A percentile compares a stretch with the other conserved stretches of the same genome.
These are phyloP conservation scores for Gnatocerus cornutus DNA, from an alignment of 2,888 invertebrate genomes.

Conservation along the genomic window DNA sequence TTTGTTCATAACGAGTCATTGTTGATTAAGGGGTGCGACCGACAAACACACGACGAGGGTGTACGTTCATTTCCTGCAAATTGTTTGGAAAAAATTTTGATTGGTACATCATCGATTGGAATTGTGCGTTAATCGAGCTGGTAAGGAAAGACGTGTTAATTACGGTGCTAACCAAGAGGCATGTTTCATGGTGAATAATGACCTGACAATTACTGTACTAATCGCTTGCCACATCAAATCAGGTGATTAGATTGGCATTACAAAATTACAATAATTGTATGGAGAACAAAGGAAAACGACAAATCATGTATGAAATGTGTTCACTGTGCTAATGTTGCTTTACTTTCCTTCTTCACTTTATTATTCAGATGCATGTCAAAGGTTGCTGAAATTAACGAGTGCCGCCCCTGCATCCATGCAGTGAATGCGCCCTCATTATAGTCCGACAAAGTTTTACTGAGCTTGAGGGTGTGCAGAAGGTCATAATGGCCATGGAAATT, in stretches of 20 bases:
- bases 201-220: conserved; percentile 52
- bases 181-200: conserved; percentile 52
- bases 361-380: conserved; percentile 55
- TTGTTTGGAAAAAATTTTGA: conserved; percentile 4
- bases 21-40: conserved; percentile 59
- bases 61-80: conserved; percentile 32
- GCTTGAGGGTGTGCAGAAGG: conserved; percentile 58
- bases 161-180: conserved; percentile 50
- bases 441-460: conserved; percentile 53
- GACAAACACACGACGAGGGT: conserved; percentile 52
- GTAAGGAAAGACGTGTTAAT: conserved; percentile 48
- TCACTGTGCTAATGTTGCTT: too few species aligned
- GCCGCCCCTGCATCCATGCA: conserved; percentile 44
- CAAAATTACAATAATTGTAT: neutral
- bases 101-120: conserved; percentile 22
- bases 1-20: conserved; percentile 57
- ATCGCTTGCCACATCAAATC: conserved; percentile 48
- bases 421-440: conserved; percentile 60
- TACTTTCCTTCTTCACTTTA: conserved; percentile 1
- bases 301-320: too few species aligned
- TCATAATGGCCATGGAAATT: conserved; percentile 66
- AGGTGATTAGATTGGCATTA: conserved; percentile 29
- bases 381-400: conserved; percentile 56
- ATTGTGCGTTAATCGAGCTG: conserved; percentile 27
- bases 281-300: too few species aligned